A percentile compares a stretch with the other conserved stretches of the same genome.
Conservation (phyloP, 1,140 invertebrate genomes). For the Olivierus martensii region DNA sequence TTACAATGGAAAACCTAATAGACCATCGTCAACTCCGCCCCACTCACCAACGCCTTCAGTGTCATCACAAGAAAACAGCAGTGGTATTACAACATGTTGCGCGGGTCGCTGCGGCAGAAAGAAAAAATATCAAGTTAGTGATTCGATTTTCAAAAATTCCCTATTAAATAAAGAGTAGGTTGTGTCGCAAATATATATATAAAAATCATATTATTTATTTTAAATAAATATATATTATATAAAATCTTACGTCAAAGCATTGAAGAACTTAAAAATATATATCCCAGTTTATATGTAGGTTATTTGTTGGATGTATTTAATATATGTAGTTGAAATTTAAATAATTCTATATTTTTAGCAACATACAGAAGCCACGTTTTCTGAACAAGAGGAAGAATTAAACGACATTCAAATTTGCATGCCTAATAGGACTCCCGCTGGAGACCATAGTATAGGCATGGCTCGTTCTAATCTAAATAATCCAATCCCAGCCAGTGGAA, state of each 20-base stretch:
- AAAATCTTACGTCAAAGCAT: too few relatives aligned
- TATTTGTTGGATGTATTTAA: slow-evolving; percentile 2
- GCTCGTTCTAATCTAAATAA: neutral
- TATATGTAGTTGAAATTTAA: slow-evolving; percentile 4
- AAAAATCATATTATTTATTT: too few relatives aligned
- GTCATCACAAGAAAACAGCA: slow-evolving; percentile 32
- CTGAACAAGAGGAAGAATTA: slow-evolving; percentile 32
- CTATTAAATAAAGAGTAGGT: too few relatives aligned
- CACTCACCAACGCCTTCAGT: slow-evolving; percentile 63
- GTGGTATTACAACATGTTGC: slow-evolving; percentile 46
- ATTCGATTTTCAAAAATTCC: too few relatives aligned
- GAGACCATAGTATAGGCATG: neutral
- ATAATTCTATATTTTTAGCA: slow-evolving; percentile 23
- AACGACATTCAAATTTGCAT: slow-evolving; percentile 37
- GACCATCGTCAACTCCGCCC: slow-evolving; percentile 51
- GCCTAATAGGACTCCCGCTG: slow-evolving; percentile 25
- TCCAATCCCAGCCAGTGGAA: neutral
- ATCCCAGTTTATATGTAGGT: slow-evolving; percentile 2
- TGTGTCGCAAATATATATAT: too few relatives aligned
- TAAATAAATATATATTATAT: too few relatives aligned
- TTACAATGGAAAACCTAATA: slow-evolving; percentile 78
- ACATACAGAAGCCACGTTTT: slow-evolving; percentile 25
- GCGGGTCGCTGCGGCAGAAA: slow-evolving; percentile 67
- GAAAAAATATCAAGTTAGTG: slow-evolving; percentile 65
- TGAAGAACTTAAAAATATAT: too few relatives aligned